phyloP scores from a whole-genome alignment of 2,888 invertebrate species.

The Polydrusus cervinus region DNA sequence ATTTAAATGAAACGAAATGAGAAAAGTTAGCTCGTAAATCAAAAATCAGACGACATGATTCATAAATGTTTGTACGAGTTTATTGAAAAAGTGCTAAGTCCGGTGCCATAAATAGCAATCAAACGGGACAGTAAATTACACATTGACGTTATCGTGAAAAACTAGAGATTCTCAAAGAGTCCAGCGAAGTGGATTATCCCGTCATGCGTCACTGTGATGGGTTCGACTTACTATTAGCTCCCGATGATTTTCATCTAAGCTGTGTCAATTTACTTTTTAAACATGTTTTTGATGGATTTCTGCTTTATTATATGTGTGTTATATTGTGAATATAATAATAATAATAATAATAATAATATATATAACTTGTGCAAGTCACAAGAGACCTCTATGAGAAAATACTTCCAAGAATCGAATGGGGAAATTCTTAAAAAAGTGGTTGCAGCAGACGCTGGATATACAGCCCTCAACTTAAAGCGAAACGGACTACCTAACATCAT shows the following conservation, averaged over 20 bases:
- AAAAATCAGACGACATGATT: conserved; percentile 55
- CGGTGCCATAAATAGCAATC: conserved; percentile 68
- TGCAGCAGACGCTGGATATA: too few species aligned
- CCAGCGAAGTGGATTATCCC: conserved; percentile 70
- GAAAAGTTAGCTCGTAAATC: conserved; percentile 51
- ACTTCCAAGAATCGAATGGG: too few species aligned
- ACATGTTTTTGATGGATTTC: conserved; percentile 3
- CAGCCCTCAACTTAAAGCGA: too few species aligned
- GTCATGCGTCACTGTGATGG: conserved; percentile 67
- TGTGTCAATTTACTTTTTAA: conserved; percentile 64
- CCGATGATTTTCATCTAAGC: conserved; percentile 66
- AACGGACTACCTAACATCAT: too few species aligned
- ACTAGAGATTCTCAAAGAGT: conserved; percentile 67
- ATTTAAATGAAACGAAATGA: conserved; percentile 50
- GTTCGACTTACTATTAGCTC: conserved; percentile 69
- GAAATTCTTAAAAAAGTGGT: too few species aligned
- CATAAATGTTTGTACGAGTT: conserved; percentile 59
- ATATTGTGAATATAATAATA: too few species aligned
- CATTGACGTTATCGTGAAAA: conserved; percentile 69
- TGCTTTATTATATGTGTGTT: background rate
- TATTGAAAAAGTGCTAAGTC: conserved; percentile 64
- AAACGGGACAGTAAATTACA: conserved; percentile 69
- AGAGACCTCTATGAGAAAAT: too few species aligned
- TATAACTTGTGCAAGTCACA: too few species aligned
- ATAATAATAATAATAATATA: too few species aligned